Base-by-base conservation (phyloP, 2,888 invertebrate species). In the Drosophila recens region DNA sequence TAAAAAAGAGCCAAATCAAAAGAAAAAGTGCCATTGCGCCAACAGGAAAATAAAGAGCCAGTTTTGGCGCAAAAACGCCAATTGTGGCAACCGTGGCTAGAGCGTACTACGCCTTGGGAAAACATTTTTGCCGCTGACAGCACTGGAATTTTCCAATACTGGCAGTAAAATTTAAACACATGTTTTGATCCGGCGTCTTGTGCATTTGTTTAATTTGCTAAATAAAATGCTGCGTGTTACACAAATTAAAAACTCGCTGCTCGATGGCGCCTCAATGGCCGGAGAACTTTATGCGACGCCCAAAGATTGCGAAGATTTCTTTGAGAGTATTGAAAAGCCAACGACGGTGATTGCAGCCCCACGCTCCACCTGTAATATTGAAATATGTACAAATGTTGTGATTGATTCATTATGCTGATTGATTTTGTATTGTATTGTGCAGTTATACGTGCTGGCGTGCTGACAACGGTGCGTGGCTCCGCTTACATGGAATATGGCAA, bases 391-490 rank as follows among this genome's bases (percentile, higher is more conserved):
- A 9, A 15, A 51, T 38, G 9, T n/a, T 38, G 9, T n/a, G 1
- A 5, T 2, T n/a, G 1, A 5, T 2, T 17, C n/a, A 33, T 13
- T 34, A 1, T 10, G 6, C 4, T 13, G n/a, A 27, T n/a, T 30
- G 3, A 42, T 9, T 3, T 23, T 1, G n/a, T n/a, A 17, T 3
- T 9, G 34, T 13, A 17, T 30, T 92, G n/a, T 92, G 10, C 90
- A 98, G 98, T 95, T 94, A 93, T 97, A 23, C 96, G 96, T 92
- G 95, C 96, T 4, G 96, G 96, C 42, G 94, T 97, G 54, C 93
- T 97, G 1, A 96, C 96, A 61, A 96, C 97, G 92, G 97, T 97
- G 0, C 97, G 97, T 91, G 98, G 98, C 13, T 98, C 98, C 0
- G 96, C 97, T 0, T 98, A 98, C 85, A 94, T 98, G 75, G 98